These are phyloP conservation scores for Ameiurus melas DNA, from an alignment of 2,113 vertebrate species.

Conservation along the genomic window DNA sequence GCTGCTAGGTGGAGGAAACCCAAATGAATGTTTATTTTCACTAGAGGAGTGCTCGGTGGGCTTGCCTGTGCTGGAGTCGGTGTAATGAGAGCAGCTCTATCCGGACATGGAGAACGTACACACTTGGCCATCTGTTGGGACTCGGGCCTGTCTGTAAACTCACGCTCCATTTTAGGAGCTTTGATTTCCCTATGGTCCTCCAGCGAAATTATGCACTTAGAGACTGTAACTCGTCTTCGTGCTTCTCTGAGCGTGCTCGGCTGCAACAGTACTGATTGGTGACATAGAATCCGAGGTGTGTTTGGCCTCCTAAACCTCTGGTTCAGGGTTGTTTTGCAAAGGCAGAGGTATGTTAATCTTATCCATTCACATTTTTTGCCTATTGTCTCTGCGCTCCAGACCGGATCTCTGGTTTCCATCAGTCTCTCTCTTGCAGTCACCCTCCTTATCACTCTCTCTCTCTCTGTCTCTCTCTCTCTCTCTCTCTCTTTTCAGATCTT, in stretches of 20 bases:
- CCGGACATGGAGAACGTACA: constrained; percentile 30
- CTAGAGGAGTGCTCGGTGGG: constrained; percentile 36
- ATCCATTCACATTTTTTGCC: constrained; percentile 44
- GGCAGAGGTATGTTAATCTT: constrained; percentile 10
- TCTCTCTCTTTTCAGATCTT: background rate
- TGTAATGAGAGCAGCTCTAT: constrained; percentile 42
- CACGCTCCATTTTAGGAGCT: constrained; percentile 33
- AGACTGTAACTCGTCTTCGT: constrained; percentile 15
- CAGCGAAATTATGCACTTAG: background rate
- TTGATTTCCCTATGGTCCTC: constrained; percentile 38
- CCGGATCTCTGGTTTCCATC: constrained; percentile 51
- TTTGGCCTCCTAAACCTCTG: background rate
- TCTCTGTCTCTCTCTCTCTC: background rate
- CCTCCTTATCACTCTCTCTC: background rate
- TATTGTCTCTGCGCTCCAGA: constrained; percentile 36
- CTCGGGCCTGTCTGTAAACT: constrained; percentile 33
- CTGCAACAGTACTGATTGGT: background rate
- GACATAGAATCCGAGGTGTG: background rate
- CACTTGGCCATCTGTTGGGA: constrained; percentile 34
- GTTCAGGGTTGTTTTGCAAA: background rate
- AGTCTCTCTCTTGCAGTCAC: constrained; percentile 4
- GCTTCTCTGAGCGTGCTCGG: background rate
- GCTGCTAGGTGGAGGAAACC: constrained; percentile 32
- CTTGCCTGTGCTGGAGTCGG: constrained; percentile 22
- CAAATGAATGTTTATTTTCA: constrained; percentile 58